phyloP scores from a whole-genome alignment of 2,888 invertebrate genomes.

The Pseudococcus viburni region DNA sequence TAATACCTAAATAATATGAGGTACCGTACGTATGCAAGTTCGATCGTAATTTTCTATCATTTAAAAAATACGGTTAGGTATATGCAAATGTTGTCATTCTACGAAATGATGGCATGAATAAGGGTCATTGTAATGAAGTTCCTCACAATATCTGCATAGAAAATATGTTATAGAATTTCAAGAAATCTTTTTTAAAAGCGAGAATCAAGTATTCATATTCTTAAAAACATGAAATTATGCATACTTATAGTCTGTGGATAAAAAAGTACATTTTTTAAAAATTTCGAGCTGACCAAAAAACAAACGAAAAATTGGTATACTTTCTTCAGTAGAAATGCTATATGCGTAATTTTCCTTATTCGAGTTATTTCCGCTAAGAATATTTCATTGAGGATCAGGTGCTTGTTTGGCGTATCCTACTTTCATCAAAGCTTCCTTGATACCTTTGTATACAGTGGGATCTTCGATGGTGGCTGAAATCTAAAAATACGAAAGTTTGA shows the following conservation, averaged over 20 bases:
- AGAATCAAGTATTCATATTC: not conserved
- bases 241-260: not conserved
- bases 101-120: constrained; percentile 6
- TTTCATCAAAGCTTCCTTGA: constrained; percentile 82
- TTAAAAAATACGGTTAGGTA: not conserved
- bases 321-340: constrained; percentile 15
- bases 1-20: not conserved
- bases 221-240: not conserved
- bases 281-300: not conserved
- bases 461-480: constrained; percentile 91
- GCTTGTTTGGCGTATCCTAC: constrained; percentile 77
- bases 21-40: not conserved
- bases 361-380: not conserved
- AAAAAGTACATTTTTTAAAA: not conserved
- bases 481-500: constrained; percentile 71
- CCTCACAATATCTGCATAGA: not conserved
- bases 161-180: not conserved
- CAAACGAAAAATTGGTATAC: not conserved
- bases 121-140: not conserved
- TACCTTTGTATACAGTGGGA: constrained; percentile 83
- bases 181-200: not conserved
- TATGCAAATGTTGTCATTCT: constrained; percentile 15
- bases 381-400: constrained; percentile 68
- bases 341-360: not conserved
- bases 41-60: not conserved